These are phyloP conservation scores for Ashinkailepas kermadecensis DNA, from an alignment of 2,888 invertebrate genomes.

Conservation along the genomic window DNA sequence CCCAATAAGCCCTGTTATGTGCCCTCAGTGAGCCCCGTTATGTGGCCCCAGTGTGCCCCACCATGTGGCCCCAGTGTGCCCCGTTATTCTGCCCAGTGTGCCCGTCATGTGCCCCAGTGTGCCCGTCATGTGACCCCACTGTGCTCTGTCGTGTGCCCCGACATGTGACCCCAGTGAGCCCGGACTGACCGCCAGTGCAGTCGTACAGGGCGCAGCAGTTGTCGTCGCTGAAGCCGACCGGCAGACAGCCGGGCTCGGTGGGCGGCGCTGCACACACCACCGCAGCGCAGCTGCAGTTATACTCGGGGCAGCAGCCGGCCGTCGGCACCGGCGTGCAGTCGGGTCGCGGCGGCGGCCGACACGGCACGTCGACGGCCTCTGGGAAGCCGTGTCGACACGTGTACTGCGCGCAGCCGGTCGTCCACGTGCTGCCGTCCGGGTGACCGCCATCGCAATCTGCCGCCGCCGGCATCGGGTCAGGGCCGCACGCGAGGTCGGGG, in stretches of 20 bases:
- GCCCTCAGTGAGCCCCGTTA: too few species aligned
- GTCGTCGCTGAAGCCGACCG: neutral
- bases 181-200: neutral
- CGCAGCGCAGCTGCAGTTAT: neutral
- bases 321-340: neutral
- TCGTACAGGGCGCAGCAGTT: neutral
- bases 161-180: neutral
- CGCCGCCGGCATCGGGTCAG: too few species aligned
- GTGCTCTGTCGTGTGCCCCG: too few species aligned
- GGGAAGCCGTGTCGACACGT: neutral
- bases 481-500: too few species aligned
- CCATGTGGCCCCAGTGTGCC: too few species aligned
- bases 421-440: neutral
- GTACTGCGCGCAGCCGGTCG: neutral
- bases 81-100: too few species aligned
- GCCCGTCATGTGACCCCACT: too few species aligned
- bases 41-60: too few species aligned
- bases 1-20: too few species aligned
- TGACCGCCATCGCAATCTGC: neutral
- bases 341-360: neutral
- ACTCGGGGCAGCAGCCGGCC: neutral
- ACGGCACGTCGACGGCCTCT: neutral
- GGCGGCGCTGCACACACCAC: neutral
- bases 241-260: neutral
- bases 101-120: too few species aligned